A percentile compares a stretch with the other conserved stretches of the same genome.
These are phyloP conservation scores for Ceramica pisi DNA, from an alignment of 2,888 invertebrate genomes.

Conservation along the genomic window DNA sequence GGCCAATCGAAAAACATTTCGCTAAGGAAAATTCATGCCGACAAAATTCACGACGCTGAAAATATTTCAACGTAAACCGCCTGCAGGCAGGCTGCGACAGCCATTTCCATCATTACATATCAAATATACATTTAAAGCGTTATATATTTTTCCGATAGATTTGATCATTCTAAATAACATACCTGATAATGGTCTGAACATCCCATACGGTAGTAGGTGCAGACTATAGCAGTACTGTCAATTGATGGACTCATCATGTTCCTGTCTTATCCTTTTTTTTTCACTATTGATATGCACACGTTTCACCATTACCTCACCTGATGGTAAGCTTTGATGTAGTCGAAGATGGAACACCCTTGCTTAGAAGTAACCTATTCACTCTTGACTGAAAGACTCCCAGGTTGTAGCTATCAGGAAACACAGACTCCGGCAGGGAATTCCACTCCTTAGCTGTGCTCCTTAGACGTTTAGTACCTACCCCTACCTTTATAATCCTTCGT, in stretches of 20 bases:
- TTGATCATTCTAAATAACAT: not conserved
- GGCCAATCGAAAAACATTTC: not conserved
- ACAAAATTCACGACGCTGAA: conserved; percentile 15
- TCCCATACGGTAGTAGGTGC: not conserved
- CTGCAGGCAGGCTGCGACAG: not conserved
- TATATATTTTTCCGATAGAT: not conserved
- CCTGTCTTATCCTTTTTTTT: not conserved
- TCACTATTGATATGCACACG: too few relatives aligned
- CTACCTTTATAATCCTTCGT: too few relatives aligned
- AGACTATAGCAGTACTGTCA: too few relatives aligned
- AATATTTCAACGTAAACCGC: conserved; percentile 15
- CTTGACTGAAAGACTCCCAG: too few relatives aligned
- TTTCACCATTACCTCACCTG: too few relatives aligned
- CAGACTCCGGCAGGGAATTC: too few relatives aligned
- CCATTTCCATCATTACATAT: not conserved
- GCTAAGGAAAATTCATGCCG: conserved; percentile 6
- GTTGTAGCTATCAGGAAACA: too few relatives aligned
- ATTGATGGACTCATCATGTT: not conserved
- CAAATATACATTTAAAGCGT: conserved; percentile 2
- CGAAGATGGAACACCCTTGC: too few relatives aligned
- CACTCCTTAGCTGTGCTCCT: too few relatives aligned
- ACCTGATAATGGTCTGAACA: not conserved
- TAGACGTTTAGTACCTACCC: too few relatives aligned
- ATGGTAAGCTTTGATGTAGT: too few relatives aligned
- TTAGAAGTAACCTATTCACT: too few relatives aligned